phyloP scores from a whole-genome alignment of 2,113 vertebrate species.

The Crotalus helleri region DNA sequence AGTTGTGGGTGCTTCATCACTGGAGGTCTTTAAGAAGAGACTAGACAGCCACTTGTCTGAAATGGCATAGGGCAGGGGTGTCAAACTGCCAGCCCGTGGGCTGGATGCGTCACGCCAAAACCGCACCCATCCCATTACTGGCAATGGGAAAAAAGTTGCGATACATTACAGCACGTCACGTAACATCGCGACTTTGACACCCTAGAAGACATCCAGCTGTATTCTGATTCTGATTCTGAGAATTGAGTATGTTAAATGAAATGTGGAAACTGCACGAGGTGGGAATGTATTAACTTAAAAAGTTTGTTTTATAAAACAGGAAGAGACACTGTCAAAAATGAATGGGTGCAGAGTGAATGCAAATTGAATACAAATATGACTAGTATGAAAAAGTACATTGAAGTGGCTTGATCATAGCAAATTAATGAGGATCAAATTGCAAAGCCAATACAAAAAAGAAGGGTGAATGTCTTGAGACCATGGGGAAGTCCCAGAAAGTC shows the following conservation, averaged over 20 bases:
- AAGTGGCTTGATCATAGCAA: background rate
- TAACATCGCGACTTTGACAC: too few relatives aligned
- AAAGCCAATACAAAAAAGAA: background rate
- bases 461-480: background rate
- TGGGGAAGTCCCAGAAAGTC: background rate
- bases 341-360: background rate
- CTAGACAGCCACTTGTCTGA: background rate
- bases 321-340: background rate
- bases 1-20: background rate
- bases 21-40: background rate
- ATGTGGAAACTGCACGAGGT: background rate
- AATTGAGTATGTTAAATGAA: background rate
- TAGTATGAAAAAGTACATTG: background rate
- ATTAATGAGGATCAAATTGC: background rate
- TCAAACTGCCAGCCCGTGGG: too few relatives aligned
- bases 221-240: background rate
- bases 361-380: background rate
- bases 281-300: background rate
- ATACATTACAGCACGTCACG: too few relatives aligned
- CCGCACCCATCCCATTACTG: too few relatives aligned
- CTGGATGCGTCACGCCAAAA: too few relatives aligned
- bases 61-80: background rate
- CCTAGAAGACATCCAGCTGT: background rate
- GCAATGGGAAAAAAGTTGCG: too few relatives aligned
- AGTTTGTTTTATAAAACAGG: background rate